phyloP scores from a whole-genome alignment of 2,113 vertebrate genomes.

The Otolemur garnettii region DNA sequence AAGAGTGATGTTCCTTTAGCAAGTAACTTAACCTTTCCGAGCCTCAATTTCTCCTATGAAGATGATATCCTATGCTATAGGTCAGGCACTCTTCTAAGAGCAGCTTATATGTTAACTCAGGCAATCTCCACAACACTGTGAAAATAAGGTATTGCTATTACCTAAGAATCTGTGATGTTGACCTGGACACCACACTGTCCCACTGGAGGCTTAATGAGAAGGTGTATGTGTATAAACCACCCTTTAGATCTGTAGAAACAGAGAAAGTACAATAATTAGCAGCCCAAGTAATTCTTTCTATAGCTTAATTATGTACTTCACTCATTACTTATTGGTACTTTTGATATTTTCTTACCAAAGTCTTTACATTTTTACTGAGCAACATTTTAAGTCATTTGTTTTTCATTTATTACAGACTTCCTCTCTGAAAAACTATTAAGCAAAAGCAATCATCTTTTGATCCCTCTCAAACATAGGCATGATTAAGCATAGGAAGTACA shows the following conservation, averaged over 20 bases:
- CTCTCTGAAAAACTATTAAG: neutral
- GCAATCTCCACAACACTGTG: neutral
- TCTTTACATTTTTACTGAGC: neutral
- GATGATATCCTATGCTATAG: neutral
- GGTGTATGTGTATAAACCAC: neutral
- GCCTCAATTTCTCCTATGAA: neutral
- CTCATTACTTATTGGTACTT: neutral
- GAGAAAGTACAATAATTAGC: neutral
- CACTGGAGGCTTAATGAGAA: neutral
- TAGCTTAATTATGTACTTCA: neutral
- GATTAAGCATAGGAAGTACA: neutral
- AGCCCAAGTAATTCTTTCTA: neutral
- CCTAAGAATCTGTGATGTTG: neutral
- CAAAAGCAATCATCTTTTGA: conserved; percentile 6
- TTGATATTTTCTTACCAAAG: neutral
- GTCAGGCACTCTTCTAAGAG: neutral
- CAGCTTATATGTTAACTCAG: neutral
- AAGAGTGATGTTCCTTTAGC: neutral
- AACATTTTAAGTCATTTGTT: neutral
- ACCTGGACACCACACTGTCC: neutral
- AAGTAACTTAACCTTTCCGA: neutral
- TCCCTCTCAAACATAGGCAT: neutral
- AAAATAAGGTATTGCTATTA: neutral
- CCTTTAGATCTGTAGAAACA: neutral
- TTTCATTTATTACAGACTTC: neutral